Evolutionary conservation across 1,140 invertebrate species (phyloP).

Genomic region (Drosophila pectinifera): DNA sequence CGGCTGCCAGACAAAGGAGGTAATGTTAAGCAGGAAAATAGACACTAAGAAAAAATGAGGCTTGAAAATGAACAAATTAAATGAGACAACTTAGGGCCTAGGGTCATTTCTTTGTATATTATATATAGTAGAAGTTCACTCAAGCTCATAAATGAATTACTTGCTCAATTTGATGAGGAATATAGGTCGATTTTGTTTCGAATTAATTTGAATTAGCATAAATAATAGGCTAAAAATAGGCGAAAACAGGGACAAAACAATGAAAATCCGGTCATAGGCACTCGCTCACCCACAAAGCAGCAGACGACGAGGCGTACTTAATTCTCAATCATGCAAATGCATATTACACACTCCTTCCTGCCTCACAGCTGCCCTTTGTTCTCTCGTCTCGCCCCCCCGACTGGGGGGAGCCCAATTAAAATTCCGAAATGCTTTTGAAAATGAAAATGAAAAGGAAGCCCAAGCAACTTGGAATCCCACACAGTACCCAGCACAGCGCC

Average conservation of each 20-base stretch:
- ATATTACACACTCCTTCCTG: not conserved
- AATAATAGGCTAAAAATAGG: not conserved
- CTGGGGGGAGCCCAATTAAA: conserved; percentile 59
- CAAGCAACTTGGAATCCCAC: conserved; percentile 2
- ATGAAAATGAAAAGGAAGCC: conserved; percentile 11
- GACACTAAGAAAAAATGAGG: conserved; percentile 3
- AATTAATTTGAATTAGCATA: not conserved
- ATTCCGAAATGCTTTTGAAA: conserved; percentile 60
- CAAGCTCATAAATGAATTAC: not conserved
- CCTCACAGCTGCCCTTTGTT: conserved; percentile 11
- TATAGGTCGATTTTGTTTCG: not conserved
- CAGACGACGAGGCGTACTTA: not conserved
- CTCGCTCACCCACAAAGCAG: not conserved
- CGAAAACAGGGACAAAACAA: not conserved
- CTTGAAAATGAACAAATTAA: not conserved
- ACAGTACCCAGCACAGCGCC: conserved; percentile 1
- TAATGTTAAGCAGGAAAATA: not conserved
- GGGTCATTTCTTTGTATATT: no score
- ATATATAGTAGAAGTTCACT: not conserved
- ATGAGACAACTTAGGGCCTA: no score
- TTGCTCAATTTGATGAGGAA: not conserved
- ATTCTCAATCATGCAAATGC: conserved; percentile 32
- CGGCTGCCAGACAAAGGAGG: conserved; percentile 3
- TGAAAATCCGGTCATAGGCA: not conserved
- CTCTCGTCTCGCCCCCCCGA: not conserved